A percentile compares a stretch with the other conserved stretches of the same genome.
phyloP scores from a whole-genome alignment of 2,797 vertebrate genomes.

The Threskiornis aethiopicus region DNA sequence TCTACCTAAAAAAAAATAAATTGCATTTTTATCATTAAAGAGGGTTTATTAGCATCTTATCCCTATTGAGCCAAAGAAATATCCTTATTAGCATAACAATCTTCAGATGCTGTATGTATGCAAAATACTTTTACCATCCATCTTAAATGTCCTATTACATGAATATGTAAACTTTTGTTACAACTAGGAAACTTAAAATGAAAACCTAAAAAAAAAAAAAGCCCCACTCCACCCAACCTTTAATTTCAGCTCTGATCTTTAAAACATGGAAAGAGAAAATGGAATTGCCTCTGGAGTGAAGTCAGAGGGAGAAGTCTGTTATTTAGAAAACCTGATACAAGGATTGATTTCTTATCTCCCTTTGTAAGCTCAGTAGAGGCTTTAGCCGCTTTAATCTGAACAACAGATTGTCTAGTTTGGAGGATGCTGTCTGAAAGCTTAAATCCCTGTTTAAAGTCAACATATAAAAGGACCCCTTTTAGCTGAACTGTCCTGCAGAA shows the following conservation, averaged over 20 bases:
- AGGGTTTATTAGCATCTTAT: background rate
- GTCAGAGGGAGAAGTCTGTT: background rate
- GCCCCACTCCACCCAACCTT: background rate
- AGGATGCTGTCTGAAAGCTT: background rate
- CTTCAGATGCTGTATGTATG: background rate
- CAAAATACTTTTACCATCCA: background rate
- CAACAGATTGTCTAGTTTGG: background rate
- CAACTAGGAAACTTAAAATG: background rate
- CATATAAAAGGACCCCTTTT: background rate
- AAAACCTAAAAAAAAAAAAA: background rate
- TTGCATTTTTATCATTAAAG: background rate
- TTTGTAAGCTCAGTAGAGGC: background rate
- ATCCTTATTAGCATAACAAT: background rate
- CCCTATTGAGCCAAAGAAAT: background rate
- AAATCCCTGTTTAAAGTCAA: background rate
- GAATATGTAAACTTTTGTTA: background rate
- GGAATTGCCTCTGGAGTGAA: background rate
- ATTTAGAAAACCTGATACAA: conserved; percentile 31
- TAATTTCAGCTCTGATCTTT: background rate
- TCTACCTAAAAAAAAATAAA: background rate
- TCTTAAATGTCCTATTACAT: background rate
- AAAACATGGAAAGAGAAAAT: background rate
- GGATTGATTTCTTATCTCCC: conserved; percentile 39
- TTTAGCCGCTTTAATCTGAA: conserved; percentile 30
- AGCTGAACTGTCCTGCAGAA: background rate